Percentiles rank a stretch among this genome's conserved stretches.
These are phyloP conservation scores for Fundulus diaphanus DNA, from an alignment of 2,797 vertebrate genomes.

Conservation along the genomic window DNA sequence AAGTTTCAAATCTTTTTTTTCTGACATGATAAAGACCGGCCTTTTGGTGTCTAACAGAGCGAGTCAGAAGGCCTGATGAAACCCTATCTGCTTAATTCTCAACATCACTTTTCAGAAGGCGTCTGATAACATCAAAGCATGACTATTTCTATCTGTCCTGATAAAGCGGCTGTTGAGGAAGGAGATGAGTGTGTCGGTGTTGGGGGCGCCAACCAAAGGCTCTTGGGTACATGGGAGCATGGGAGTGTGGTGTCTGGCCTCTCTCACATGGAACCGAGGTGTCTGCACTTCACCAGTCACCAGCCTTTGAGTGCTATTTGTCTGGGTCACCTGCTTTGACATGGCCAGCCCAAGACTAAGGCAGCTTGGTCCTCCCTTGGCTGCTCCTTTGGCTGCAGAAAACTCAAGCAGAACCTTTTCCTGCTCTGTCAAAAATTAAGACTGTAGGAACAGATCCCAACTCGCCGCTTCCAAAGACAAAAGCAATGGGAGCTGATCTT, in stretches of 20 bases:
- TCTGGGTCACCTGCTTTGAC: slow-evolving; percentile 55
- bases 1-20: slow-evolving; percentile 28
- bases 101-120: slow-evolving; percentile 52
- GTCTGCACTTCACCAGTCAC: slow-evolving; percentile 68
- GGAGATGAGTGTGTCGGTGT: slow-evolving; percentile 67
- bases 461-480: background rate
- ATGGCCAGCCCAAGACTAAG: slow-evolving; percentile 10
- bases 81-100: slow-evolving; percentile 49
- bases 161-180: slow-evolving; percentile 60
- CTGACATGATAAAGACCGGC: slow-evolving; percentile 43
- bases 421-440: background rate
- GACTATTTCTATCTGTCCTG: slow-evolving; percentile 71
- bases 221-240: slow-evolving; percentile 51
- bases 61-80: slow-evolving; percentile 41
- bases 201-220: slow-evolving; percentile 63
- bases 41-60: slow-evolving; percentile 56
- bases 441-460: background rate
- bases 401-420: background rate
- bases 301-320: slow-evolving; percentile 47
- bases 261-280: slow-evolving; percentile 59
- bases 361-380: background rate
- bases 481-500: background rate
- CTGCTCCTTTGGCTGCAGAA: background rate
- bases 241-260: slow-evolving; percentile 67
- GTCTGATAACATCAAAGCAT: slow-evolving; percentile 76